Percentiles rank a stretch among this genome's conserved stretches.
Conservation (phyloP, 1,140 invertebrate species). For the Ostrea edulis region DNA sequence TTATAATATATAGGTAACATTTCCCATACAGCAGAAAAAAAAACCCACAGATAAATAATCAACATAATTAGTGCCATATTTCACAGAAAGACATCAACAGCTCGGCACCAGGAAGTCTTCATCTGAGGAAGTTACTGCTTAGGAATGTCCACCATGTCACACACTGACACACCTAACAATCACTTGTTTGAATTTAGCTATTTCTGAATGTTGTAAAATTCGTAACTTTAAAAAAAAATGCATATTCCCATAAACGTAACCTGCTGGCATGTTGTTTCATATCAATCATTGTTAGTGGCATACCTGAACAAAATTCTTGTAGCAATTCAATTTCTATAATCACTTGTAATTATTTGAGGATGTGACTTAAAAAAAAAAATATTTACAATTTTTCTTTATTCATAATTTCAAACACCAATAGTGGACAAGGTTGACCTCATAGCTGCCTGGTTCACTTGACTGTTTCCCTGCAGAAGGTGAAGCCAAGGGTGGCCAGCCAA, state of each 20-base stretch:
- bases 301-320: background rate
- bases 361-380: background rate
- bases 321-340: background rate
- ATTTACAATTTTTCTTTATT: background rate
- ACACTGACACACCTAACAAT: background rate
- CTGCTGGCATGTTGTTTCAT: background rate
- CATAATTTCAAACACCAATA: background rate
- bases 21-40: no score
- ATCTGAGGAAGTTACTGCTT: background rate
- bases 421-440: background rate
- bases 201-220: no score
- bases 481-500: background rate
- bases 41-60: no score
- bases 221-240: no score
- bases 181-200: no score
- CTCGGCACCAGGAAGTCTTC: background rate
- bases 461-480: background rate
- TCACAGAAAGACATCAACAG: background rate
- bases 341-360: background rate
- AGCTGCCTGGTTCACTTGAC: background rate
- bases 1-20: no score
- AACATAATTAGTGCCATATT: background rate
- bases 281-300: background rate
- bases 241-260: no score
- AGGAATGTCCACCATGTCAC: background rate